phyloP scores from a whole-genome alignment of 2,113 vertebrate species.

The Alces alces region DNA sequence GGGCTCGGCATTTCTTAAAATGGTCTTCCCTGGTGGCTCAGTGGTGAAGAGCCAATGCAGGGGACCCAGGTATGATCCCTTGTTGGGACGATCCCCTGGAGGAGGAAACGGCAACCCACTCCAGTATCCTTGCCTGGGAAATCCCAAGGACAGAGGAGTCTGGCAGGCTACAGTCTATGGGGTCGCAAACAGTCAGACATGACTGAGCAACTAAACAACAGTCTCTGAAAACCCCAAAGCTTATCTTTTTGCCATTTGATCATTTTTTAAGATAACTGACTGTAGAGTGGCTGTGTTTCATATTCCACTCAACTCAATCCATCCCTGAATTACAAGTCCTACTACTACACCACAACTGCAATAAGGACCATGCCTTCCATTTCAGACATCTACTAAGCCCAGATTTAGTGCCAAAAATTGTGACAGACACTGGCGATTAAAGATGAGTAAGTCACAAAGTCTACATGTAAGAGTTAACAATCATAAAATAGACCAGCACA shows the following conservation, averaged over 20 bases:
- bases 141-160: not conserved
- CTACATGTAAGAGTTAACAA: not conserved
- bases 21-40: not conserved
- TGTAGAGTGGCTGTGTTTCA: not conserved
- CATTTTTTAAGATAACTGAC: not conserved
- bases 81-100: not conserved
- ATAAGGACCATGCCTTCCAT: fast-evolving
- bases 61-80: not conserved
- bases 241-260: not conserved
- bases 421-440: not conserved
- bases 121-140: not conserved
- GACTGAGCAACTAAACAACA: not conserved
- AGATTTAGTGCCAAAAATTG: not conserved
- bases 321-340: not conserved
- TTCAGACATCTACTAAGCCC: not conserved
- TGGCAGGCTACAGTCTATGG: not conserved
- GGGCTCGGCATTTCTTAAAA: not conserved
- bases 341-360: not conserved
- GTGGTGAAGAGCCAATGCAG: not conserved
- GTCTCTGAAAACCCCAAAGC: not conserved
- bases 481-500: not conserved
- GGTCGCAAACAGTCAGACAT: not conserved
- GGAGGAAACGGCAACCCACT: not conserved
- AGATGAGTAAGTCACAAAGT: not conserved
- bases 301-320: not conserved